A percentile compares a stretch with the other conserved stretches of the same genome.
phyloP scores from a whole-genome alignment of 2,888 invertebrate genomes.

The Hirtodrosophila alboralis region DNA sequence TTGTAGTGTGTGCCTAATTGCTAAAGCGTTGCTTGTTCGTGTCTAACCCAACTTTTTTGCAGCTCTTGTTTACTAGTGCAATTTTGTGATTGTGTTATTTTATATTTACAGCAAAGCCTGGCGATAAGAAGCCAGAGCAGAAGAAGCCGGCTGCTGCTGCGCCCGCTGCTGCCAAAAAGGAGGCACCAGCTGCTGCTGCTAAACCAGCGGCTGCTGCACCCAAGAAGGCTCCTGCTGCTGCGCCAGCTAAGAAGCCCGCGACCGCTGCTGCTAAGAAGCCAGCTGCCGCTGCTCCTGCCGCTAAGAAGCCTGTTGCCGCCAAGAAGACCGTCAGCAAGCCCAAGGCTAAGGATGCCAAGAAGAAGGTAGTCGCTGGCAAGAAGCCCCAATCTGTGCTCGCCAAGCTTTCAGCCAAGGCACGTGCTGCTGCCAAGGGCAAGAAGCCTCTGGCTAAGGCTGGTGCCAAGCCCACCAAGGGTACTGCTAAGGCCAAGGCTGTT shows the following conservation, averaged over 20 bases:
- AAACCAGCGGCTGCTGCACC: constrained; percentile 79
- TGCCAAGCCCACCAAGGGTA: constrained; percentile 85
- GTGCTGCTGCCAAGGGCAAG: constrained; percentile 82
- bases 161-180: constrained; percentile 84
- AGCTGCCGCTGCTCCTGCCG: constrained; percentile 78
- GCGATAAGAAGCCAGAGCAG: constrained; percentile 86
- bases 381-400: constrained; percentile 83
- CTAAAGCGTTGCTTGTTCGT: constrained; percentile 37
- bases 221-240: constrained; percentile 78
- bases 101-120: constrained; percentile 85
- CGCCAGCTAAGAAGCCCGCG: constrained; percentile 79
- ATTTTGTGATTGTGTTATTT: constrained; percentile 14
- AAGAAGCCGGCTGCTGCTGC: constrained; percentile 83
- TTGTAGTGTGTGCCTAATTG: constrained; percentile 5
- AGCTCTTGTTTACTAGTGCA: constrained; percentile 51
- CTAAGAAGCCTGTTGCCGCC: constrained; percentile 82
- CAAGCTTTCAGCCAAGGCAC: constrained; percentile 84
- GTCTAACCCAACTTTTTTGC: constrained; percentile 69
- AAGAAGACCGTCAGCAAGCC: constrained; percentile 81
- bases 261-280: constrained; percentile 81
- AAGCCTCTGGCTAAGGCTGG: constrained; percentile 81
- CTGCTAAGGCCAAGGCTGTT: constrained; percentile 85
- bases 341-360: constrained; percentile 82
- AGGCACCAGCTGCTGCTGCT: constrained; percentile 81
- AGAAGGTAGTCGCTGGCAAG: constrained; percentile 82